Percentiles rank a stretch among this genome's conserved stretches.
phyloP scores from a whole-genome alignment of 2,888 invertebrate genomes.

The Latrodectus elegans region DNA sequence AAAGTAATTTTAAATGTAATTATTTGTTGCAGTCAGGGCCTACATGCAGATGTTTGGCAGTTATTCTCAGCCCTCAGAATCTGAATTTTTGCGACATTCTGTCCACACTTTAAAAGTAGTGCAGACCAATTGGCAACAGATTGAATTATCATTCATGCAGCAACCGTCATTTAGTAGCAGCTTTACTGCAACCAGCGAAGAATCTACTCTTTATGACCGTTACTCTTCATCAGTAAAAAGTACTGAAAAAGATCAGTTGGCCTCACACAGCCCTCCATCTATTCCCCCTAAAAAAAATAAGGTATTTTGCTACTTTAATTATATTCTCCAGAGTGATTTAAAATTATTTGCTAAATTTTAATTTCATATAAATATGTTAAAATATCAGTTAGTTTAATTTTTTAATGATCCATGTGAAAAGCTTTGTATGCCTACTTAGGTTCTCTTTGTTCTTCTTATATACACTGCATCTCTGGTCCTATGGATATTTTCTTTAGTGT shows the following conservation, averaged over 20 bases:
- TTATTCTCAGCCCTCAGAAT: constrained; percentile 83
- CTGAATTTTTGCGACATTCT: constrained; percentile 89
- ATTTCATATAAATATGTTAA: no score
- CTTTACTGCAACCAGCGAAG: constrained; percentile 65
- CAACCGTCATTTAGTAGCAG: constrained; percentile 63
- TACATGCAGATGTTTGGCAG: constrained; percentile 97
- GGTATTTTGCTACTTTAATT: constrained; percentile 35
- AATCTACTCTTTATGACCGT: constrained; percentile 61
- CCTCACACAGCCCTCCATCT: constrained; percentile 69
- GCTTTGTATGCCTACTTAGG: no score
- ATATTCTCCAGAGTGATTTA: no score
- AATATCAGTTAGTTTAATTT: no score
- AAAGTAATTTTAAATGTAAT: not conserved
- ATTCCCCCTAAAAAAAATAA: constrained; percentile 72
- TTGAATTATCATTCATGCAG: constrained; percentile 65
- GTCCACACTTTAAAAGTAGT: constrained; percentile 85
- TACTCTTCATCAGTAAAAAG: constrained; percentile 16
- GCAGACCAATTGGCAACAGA: constrained; percentile 77
- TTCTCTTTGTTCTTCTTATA: no score
- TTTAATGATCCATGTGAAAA: no score
- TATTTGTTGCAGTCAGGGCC: constrained; percentile 82
- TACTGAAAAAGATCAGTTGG: constrained; percentile 11
- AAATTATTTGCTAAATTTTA: no score
- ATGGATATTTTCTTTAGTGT: no score
- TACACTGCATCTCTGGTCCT: no score